phyloP scores from a whole-genome alignment of 2,113 vertebrate genomes.

The Melanotaenia duboulayi region DNA sequence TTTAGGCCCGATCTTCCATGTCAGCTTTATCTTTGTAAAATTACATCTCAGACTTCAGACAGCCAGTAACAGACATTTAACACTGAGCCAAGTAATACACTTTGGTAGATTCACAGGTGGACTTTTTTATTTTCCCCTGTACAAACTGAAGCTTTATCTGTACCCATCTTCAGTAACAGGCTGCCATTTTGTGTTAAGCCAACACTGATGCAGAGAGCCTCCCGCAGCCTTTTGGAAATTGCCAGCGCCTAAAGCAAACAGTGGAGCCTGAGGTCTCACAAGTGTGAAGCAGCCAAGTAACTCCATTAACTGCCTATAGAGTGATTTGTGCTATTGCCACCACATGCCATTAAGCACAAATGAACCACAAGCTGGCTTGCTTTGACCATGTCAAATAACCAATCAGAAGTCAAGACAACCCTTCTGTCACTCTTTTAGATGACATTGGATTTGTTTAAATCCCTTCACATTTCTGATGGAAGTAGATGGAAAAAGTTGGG shows the following conservation, averaged over 20 bases:
- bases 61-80: slow-evolving; percentile 17
- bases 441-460: background rate
- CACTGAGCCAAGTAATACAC: slow-evolving; percentile 15
- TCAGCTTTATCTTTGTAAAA: slow-evolving; percentile 22
- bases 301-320: slow-evolving; percentile 73
- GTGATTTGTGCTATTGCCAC: slow-evolving; percentile 56
- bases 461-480: slow-evolving; percentile 6
- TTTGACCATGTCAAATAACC: slow-evolving; percentile 36
- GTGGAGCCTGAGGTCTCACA: slow-evolving; percentile 63
- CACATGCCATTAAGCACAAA: slow-evolving; percentile 45
- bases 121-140: background rate
- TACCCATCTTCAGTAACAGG: slow-evolving; percentile 40
- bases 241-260: slow-evolving; percentile 76
- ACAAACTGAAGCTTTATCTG: slow-evolving; percentile 36
- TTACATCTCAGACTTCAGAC: slow-evolving; percentile 14
- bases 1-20: slow-evolving; percentile 22
- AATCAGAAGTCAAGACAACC: slow-evolving; percentile 10
- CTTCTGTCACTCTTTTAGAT: slow-evolving; percentile 11
- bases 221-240: slow-evolving; percentile 62
- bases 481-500: slow-evolving; percentile 19
- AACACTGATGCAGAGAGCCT: slow-evolving; percentile 62
- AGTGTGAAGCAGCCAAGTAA: slow-evolving; percentile 67
- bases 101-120: slow-evolving; percentile 7
- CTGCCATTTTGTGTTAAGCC: slow-evolving; percentile 71
- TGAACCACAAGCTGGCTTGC: slow-evolving; percentile 56